These are phyloP conservation scores for Hypocryptadius cinnamomeus DNA, from an alignment of 2,113 vertebrate species.

Conservation along the genomic window DNA sequence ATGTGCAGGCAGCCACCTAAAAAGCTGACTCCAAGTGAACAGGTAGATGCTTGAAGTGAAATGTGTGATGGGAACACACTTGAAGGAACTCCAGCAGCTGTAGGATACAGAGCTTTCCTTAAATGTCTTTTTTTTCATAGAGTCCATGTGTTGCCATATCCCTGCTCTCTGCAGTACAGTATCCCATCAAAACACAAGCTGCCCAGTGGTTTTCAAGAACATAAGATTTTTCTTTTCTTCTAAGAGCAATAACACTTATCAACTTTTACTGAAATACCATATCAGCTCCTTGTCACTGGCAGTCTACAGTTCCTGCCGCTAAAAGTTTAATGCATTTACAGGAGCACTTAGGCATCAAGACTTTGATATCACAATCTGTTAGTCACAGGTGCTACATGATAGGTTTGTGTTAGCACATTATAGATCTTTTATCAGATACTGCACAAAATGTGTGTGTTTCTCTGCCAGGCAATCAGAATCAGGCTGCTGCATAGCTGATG, in stretches of 20 bases:
- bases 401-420: conserved; percentile 67
- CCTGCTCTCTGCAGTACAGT: conserved; percentile 6
- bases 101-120: neutral
- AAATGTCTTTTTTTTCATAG: neutral
- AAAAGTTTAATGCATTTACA: conserved; percentile 64
- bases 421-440: conserved; percentile 65
- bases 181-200: conserved; percentile 58
- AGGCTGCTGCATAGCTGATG: conserved; percentile 47
- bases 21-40: neutral
- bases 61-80: neutral
- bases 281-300: conserved; percentile 60
- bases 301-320: conserved; percentile 52
- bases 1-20: neutral
- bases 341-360: conserved; percentile 60
- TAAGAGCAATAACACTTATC: conserved; percentile 49
- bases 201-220: conserved; percentile 49
- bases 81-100: neutral
- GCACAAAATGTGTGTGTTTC: conserved; percentile 60
- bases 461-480: conserved; percentile 55
- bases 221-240: conserved; percentile 35
- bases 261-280: conserved; percentile 54
- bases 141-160: neutral
- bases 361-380: conserved; percentile 68
- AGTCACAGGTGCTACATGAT: conserved; percentile 64
- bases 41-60: neutral